These are phyloP conservation scores for Podarcis raffonei DNA, from an alignment of 2,113 vertebrate species.

Conservation along the genomic window DNA sequence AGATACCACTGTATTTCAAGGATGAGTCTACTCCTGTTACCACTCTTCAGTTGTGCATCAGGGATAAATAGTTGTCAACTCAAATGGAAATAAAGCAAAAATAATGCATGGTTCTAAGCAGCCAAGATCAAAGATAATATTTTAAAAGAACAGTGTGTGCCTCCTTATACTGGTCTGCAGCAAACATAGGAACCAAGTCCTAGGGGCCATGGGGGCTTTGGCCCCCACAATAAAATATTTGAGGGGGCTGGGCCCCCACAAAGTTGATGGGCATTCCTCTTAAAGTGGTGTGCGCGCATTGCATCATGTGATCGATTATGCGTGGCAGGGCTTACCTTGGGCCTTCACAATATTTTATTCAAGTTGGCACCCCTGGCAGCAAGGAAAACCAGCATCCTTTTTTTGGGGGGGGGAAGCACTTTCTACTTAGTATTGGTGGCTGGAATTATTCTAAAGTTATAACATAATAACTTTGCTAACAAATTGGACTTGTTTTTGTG, in stretches of 20 bases:
- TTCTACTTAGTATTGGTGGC: neutral
- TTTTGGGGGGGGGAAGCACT: too few species aligned
- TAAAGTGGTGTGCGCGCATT: too few species aligned
- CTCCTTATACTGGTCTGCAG: neutral
- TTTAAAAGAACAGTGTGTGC: neutral
- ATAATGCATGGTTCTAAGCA: neutral
- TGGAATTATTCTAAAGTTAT: neutral
- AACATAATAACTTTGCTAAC: neutral
- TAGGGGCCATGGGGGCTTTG: too few species aligned
- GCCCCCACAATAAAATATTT: neutral
- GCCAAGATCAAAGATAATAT: neutral
- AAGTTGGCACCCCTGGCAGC: neutral
- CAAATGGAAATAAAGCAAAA: neutral
- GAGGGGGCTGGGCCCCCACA: too few species aligned
- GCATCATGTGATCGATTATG: too few species aligned
- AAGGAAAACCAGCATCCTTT: neutral
- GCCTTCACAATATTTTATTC: too few species aligned
- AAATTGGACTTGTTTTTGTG: neutral
- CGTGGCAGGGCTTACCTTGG: too few species aligned
- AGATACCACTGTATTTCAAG: neutral
- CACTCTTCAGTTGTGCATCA: neutral
- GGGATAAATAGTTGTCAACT: neutral
- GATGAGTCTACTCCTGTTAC: neutral
- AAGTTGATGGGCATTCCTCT: too few species aligned
- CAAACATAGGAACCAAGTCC: neutral